Base-by-base conservation (phyloP, 1,140 invertebrate species). In the Coelopa frigida region DNA sequence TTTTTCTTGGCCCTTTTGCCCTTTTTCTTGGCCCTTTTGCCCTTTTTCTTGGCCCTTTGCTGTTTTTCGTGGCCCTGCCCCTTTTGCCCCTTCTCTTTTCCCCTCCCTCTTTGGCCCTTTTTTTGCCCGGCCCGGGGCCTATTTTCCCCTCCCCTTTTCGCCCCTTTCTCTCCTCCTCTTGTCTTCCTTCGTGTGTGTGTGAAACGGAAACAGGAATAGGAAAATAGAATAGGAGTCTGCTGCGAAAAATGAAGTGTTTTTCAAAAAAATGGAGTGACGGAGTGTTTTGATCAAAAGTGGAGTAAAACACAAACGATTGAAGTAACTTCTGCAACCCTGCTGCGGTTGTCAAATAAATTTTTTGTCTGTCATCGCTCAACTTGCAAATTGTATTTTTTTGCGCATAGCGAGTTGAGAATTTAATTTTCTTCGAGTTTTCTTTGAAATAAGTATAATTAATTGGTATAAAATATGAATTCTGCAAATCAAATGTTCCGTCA, bases 321-420 rank as follows among this genome's bases (percentile, higher is more conserved):
- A n/a, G 15, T 6, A 35, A 35, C 7, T 35, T 33, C 3, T 4
- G 15, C 41, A 43, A 32, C 41, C 1, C n/a, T 43, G 26, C 10
- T n/a, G 11, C 4, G 14, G 18, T 18, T 43, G 41, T 32, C 23
- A 39, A 38, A 43, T 35, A 38, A 43, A 49, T 44, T 43, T 38
- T 46, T 50, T 46, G 38, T 23, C 45, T 45, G 50, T 52, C 46
- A 50, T 51, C 20, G 22, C 38, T 12, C 18, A 45, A 43, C 41
- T 43, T 43, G 41, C 46, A 52, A 48, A 23, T 47, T 51, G 47
- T 41, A 39, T 44, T 44, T 44, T 18, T 41, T 48, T n/a, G 37
- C n/a, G n/a, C n/a, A n/a, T n/a, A n/a, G n/a, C n/a, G n/a, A n/a
- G n/a, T n/a, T n/a, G n/a, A n/a, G n/a, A n/a, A n/a, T n/a, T n/a